Conservation (phyloP, 2,888 invertebrate species). For the Platycheirus rosarum region DNA sequence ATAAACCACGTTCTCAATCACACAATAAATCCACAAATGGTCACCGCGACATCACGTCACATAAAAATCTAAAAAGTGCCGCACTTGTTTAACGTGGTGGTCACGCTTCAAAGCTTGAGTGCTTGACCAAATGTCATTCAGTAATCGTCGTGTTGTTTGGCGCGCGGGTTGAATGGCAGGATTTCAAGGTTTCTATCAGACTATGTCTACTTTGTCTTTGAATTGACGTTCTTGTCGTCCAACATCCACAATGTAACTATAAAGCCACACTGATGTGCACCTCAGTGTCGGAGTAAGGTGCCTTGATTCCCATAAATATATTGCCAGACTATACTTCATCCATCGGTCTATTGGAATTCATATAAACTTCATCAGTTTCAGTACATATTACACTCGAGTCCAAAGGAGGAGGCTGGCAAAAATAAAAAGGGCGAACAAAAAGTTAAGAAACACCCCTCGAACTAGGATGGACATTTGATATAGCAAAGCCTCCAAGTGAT, state of each 20-base stretch:
- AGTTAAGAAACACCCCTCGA: constrained; percentile 45
- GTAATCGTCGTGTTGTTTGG: constrained; percentile 46
- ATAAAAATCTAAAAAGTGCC: constrained; percentile 68
- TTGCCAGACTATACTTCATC: constrained; percentile 44
- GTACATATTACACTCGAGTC: constrained; percentile 19
- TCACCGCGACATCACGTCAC: constrained; percentile 69
- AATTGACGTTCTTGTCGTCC: constrained; percentile 47
- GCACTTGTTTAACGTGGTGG: constrained; percentile 68
- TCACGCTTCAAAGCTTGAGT: constrained; percentile 61
- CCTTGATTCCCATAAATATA: constrained; percentile 73
- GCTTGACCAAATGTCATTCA: constrained; percentile 69
- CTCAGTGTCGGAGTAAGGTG: constrained; percentile 69
- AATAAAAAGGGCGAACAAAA: background rate
- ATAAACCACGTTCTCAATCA: constrained; percentile 39
- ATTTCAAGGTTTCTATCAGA: constrained; percentile 69
- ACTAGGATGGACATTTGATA: constrained; percentile 40
- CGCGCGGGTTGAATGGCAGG: constrained; percentile 66
- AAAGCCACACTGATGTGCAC: constrained; percentile 1
- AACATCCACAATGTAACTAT: constrained; percentile 19
- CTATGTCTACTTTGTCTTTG: constrained; percentile 24
- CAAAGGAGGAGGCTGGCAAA: constrained; percentile 13
- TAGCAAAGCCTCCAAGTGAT: constrained; percentile 41
- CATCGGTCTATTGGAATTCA: constrained; percentile 65
- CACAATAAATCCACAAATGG: constrained; percentile 60
- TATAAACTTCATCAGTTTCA: constrained; percentile 43